These are phyloP conservation scores for Agrochola lota DNA, from an alignment of 2,888 invertebrate genomes.

Conservation along the genomic window DNA sequence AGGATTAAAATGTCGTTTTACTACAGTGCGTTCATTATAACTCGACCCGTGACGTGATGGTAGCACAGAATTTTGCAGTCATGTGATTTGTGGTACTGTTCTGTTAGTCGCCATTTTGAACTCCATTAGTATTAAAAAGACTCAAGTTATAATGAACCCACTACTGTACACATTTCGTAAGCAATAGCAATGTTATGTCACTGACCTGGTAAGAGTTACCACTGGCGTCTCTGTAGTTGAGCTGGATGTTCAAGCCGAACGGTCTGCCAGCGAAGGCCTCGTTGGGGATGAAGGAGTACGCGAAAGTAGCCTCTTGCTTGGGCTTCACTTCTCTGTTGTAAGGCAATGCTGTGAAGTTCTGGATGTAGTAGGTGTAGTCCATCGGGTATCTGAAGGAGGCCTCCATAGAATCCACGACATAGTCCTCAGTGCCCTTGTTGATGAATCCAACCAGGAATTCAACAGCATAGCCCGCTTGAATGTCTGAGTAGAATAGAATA, in stretches of 20 bases:
- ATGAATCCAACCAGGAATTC: conserved; percentile 99
- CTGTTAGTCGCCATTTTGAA: no score
- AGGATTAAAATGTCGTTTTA: no score
- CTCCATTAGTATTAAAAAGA: no score
- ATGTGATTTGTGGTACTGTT: no score
- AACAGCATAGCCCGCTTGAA: conserved; percentile 97
- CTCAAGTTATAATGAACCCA: no score
- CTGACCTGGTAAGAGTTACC: conserved; percentile 91
- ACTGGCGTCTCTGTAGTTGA: conserved; percentile 96
- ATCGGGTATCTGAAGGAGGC: conserved; percentile 99
- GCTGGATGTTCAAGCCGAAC: conserved; percentile 97
- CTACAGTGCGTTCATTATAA: no score
- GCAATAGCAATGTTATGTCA: background rate
- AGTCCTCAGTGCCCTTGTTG: conserved; percentile 98
- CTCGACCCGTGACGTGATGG: no score
- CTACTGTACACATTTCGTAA: background rate
- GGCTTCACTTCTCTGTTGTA: conserved; percentile 97
- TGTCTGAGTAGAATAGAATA: conserved; percentile 89
- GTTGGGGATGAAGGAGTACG: conserved; percentile 98
- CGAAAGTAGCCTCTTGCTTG: conserved; percentile 97
- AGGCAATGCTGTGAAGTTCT: conserved; percentile 98
- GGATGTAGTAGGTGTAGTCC: conserved; percentile 99
- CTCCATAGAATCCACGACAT: conserved; percentile 97
- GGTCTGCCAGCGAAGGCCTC: conserved; percentile 99
- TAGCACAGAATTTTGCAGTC: no score